Evolutionary conservation across 2,113 vertebrate genomes (phyloP), one percentile per base, ranked within the genome.

Genomic region (Zosterops hypoxanthus): DNA sequence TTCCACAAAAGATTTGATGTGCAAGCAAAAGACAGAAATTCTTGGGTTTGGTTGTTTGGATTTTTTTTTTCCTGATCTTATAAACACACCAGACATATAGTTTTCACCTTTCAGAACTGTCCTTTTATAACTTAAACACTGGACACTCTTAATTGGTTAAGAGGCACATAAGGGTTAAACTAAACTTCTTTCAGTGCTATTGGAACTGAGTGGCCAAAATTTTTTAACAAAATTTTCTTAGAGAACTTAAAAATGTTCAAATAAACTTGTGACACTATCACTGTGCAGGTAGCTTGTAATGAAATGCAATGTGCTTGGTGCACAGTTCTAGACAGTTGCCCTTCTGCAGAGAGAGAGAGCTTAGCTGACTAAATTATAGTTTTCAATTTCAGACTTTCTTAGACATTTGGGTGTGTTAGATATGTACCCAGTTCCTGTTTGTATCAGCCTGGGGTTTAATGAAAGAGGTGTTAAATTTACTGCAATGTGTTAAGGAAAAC

Each of bases 41-140:
- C 25, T 56, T 18, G 22, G 8, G 13, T 63, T 71, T 63, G 24
- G 11, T 55, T 23, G 5, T 13, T 50, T 13, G 39, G 17, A 7
- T 73, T 6, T 28, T 47, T 52, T 1, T 7, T 5, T 4, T 39
- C 36, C 31, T 1, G 0, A 13, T 25, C 17, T 68, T 83, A 26
- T 11, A 59, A 76, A 72, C 1, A 2, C 13, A 50, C 16, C 1
- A 5, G 36, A 24, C 31, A 75, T 28, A 9, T 36, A 31, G 24
- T 9, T 76, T 77, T 65, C 6, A 4, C 7, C 8, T 83, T 63
- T 81, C 36, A 34, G 34, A 63, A 33, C 31, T 64, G n/a, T 52
- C n/a, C 6, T 64, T 59, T 61, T 60, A 2, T 76, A 82, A 28
- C 33, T 78, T 78, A 42, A 26, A 26, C 6, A 20, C 10, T 36